Base-by-base conservation (phyloP, 2,888 invertebrate species). In the Corbicula japonica region DNA sequence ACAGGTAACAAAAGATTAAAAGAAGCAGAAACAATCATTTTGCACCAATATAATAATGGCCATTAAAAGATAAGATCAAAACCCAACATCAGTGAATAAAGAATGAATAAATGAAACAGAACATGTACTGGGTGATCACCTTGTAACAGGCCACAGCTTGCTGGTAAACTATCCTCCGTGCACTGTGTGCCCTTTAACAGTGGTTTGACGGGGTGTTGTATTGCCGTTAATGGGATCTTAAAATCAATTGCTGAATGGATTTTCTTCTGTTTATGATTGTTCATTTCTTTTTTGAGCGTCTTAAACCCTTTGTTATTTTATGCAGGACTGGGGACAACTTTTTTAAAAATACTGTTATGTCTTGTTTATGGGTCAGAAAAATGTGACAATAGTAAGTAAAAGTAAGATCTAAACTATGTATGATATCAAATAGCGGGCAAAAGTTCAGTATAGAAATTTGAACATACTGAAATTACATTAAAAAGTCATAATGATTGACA, bases 361-460 rank as follows among this genome's bases (percentile, higher is more conserved):
- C n/a, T n/a, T n/a, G n/a, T n/a, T n/a, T n/a, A n/a, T n/a, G n/a
- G n/a, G n/a, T n/a, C n/a, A n/a, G n/a, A n/a, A n/a, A n/a, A n/a
- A n/a, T n/a, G n/a, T n/a, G n/a, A n/a, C n/a, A n/a, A n/a, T n/a
- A n/a, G n/a, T n/a, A n/a, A n/a, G n/a, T n/a, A n/a, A 54, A 54
- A 54, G 15, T 15, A 23, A 54, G 30, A 54, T 28, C 18, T 28
- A 21, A 21, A 56, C 2, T 56, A n/a, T n/a, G n/a, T n/a, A n/a
- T n/a, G n/a, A n/a, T n/a, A 56, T 38, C 46, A 62, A 28, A 62
- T 62, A 26, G 28, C 23, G 62, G 62, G 38, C 38, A 62, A 62
- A 34, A 62, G 62, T 62, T 62, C 41, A 62, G 35, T 12, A 23
- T 38, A 3, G 26, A n/a, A 44, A 62, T 26, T n/a, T 23, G 26